phyloP scores from a whole-genome alignment of 1,140 invertebrate genomes.

The Microvelia longipes region DNA sequence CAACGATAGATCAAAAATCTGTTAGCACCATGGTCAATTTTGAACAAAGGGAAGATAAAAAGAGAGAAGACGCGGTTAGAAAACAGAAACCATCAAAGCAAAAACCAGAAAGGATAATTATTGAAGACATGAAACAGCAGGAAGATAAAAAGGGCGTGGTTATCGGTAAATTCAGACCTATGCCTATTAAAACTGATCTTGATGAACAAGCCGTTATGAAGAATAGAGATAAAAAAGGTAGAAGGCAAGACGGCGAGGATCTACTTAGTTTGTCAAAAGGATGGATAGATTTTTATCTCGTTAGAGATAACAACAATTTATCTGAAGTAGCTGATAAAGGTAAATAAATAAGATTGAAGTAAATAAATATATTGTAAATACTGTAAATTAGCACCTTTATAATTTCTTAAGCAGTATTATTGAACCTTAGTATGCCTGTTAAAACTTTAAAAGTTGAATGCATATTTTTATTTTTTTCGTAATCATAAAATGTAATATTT shows the following conservation, averaged over 20 bases:
- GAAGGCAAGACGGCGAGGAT: slow-evolving; percentile 18
- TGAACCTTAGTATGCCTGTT: too few species aligned
- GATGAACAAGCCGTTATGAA: slow-evolving; percentile 8
- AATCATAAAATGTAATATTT: too few species aligned
- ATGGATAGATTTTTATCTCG: slow-evolving; percentile 28
- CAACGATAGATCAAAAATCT: not conserved
- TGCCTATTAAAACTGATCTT: slow-evolving; percentile 12
- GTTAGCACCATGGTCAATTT: slow-evolving; percentile 3
- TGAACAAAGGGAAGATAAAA: slow-evolving; percentile 5
- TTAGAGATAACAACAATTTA: slow-evolving; percentile 20
- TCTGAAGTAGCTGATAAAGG: not conserved
- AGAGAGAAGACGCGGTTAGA: not conserved
- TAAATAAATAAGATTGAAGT: too few species aligned
- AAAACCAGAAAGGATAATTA: not conserved
- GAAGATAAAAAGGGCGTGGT: slow-evolving; percentile 12
- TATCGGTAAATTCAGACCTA: slow-evolving; percentile 12
- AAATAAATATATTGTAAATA: too few species aligned
- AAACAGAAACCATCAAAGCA: not conserved
- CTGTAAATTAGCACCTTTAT: too few species aligned
- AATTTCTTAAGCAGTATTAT: too few species aligned
- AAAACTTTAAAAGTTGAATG: too few species aligned
- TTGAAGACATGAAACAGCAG: not conserved
- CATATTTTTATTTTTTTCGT: too few species aligned
- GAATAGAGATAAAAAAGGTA: slow-evolving; percentile 11
- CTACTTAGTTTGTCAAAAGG: slow-evolving; percentile 25